Evolutionary conservation across 1,140 invertebrate species (phyloP).

Genomic region (Lineus longissimus): DNA sequence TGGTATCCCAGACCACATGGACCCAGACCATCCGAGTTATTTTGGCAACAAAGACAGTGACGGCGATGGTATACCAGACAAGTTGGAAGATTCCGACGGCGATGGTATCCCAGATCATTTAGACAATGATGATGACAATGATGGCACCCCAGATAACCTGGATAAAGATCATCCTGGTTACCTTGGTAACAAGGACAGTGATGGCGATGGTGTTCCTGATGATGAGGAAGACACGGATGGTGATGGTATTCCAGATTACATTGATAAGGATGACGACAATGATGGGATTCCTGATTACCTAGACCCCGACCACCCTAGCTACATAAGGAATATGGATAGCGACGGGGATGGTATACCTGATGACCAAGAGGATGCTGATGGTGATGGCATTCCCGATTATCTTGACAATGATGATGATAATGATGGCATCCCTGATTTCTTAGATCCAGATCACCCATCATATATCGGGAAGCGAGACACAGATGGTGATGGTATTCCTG

Average conservation of each 20-base stretch:
- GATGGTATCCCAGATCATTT: conserved; percentile 36
- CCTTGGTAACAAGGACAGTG: conserved; percentile 25
- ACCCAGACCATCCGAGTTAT: conserved; percentile 19
- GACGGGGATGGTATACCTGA: conserved; percentile 25
- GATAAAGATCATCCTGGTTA: conserved; percentile 27
- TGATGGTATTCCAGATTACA: conserved; percentile 39
- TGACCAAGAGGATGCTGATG: conserved; percentile 29
- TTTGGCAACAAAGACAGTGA: conserved; percentile 27
- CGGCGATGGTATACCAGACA: conserved; percentile 26
- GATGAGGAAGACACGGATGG: conserved; percentile 35
- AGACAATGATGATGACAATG: conserved; percentile 33
- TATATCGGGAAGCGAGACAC: conserved; percentile 26
- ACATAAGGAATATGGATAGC: conserved; percentile 29
- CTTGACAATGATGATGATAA: conserved; percentile 30
- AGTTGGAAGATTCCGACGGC: conserved; percentile 28
- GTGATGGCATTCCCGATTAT: conserved; percentile 37
- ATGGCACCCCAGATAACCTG: conserved; percentile 33
- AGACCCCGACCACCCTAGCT: conserved; percentile 35
- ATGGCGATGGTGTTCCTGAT: conserved; percentile 44
- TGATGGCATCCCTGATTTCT: conserved; percentile 28
- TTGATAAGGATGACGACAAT: conserved; percentile 33
- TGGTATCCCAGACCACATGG: conserved; percentile 36
- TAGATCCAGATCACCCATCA: conserved; percentile 31
- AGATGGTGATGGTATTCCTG: conserved; percentile 32
- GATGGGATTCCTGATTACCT: conserved; percentile 43